Conservation (phyloP, 2,888 invertebrate species). For the Baronia brevicornis region DNA sequence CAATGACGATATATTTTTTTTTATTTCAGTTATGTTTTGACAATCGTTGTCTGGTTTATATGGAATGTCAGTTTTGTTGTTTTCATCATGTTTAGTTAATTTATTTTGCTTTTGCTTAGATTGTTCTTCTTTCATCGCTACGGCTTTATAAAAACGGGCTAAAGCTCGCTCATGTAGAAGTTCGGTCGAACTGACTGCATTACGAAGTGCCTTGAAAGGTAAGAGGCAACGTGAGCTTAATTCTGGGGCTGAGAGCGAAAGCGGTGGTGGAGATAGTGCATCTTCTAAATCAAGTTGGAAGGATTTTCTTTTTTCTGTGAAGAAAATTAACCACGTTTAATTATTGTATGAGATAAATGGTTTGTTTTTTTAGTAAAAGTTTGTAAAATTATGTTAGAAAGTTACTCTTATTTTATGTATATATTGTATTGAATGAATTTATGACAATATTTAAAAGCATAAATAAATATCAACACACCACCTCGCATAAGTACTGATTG, state of each 20-base stretch:
- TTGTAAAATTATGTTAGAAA: no score
- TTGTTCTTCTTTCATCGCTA: constrained; percentile 83
- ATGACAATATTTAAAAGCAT: no score
- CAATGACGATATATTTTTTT: constrained; percentile 15
- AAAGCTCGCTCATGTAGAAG: constrained; percentile 87
- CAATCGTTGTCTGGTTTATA: constrained; percentile 27
- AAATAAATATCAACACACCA: no score
- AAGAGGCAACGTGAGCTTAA: constrained; percentile 70
- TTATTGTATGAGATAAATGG: neutral
- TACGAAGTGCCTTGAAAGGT: constrained; percentile 78
- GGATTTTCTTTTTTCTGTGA: constrained; percentile 72
- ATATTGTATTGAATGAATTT: no score
- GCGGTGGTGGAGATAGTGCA: constrained; percentile 83
- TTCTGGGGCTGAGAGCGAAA: constrained; percentile 89
- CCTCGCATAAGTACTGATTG: no score
- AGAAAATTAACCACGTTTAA: constrained; percentile 19
- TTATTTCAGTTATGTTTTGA: constrained; percentile 15
- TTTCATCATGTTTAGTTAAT: constrained; percentile 27
- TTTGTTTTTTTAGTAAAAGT: neutral
- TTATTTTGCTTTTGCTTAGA: constrained; percentile 40
- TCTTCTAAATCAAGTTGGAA: constrained; percentile 80
- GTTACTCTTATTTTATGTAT: no score
- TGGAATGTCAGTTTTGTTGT: constrained; percentile 51
- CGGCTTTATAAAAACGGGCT: constrained; percentile 87
- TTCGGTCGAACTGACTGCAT: constrained; percentile 88